Conservation (phyloP, 2,888 invertebrate species). For the Pyrochroa serraticornis region DNA sequence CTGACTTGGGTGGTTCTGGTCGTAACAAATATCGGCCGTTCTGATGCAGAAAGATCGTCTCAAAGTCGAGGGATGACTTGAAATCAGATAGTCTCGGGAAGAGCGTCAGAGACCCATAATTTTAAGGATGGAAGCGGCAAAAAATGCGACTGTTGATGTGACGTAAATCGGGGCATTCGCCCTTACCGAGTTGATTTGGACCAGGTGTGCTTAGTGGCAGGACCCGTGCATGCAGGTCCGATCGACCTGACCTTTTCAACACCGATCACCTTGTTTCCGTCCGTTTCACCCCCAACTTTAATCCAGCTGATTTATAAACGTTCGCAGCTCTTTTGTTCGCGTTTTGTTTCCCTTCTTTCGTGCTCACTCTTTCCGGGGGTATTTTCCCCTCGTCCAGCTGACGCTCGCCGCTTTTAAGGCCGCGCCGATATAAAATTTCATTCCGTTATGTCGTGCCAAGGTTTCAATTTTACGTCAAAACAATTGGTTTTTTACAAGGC, state of each 20-base stretch:
- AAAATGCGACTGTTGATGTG: no score
- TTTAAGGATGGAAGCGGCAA: no score
- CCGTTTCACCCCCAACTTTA: constrained; percentile 15
- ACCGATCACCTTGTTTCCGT: constrained; percentile 3
- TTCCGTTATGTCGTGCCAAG: constrained; percentile 26
- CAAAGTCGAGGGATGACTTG: no score
- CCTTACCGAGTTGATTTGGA: not conserved
- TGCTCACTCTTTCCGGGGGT: not conserved
- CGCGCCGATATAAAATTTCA: constrained; percentile 24
- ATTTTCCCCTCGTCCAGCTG: constrained; percentile 12
- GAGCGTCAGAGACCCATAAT: no score
- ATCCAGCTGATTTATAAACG: constrained; percentile 27
- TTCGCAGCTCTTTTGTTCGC: constrained; percentile 27
- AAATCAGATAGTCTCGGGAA: no score
- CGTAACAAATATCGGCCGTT: no score
- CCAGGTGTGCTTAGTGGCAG: not conserved
- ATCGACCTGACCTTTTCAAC: constrained; percentile 15
- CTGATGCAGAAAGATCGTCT: no score
- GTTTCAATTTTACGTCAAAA: constrained; percentile 33
- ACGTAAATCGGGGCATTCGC: no score
- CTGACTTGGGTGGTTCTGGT: no score
- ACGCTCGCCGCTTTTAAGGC: constrained; percentile 8
- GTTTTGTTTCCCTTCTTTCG: constrained; percentile 19
- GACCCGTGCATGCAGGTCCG: not conserved
- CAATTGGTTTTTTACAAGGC: constrained; percentile 27